Evolutionary conservation across 2,797 vertebrate species (phyloP).

Genomic region (Crocodylus rhombifer): DNA sequence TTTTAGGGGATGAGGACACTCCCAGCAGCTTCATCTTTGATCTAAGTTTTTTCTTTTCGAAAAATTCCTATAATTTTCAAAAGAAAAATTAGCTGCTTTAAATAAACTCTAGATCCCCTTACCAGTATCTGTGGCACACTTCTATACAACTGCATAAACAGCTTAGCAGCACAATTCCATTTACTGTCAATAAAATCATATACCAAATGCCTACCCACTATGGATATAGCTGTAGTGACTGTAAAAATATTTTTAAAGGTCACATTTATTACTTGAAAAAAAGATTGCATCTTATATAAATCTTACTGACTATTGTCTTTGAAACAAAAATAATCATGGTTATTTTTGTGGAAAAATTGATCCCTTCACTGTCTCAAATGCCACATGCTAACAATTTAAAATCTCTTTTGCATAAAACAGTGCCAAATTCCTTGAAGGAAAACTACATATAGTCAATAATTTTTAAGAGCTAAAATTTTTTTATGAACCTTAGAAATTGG

Average conservation of each 20-base stretch:
- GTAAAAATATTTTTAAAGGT: neutral
- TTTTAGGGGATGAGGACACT: conserved; percentile 68
- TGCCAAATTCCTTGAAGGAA: neutral
- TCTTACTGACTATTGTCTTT: neutral
- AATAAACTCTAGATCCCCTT: neutral
- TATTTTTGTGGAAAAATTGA: neutral
- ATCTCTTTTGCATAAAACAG: conserved; percentile 7
- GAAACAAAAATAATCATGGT: neutral
- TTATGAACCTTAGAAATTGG: neutral
- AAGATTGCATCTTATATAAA: neutral
- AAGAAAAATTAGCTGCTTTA: conserved; percentile 26
- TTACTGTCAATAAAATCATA: neutral
- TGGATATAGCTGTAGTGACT: neutral
- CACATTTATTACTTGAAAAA: conserved; percentile 20
- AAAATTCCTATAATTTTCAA: conserved; percentile 81
- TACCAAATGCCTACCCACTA: neutral
- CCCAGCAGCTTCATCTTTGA: conserved; percentile 80
- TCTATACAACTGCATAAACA: neutral
- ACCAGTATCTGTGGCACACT: neutral
- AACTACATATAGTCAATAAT: neutral
- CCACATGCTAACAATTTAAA: neutral
- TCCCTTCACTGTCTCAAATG: neutral
- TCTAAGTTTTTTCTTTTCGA: conserved; percentile 84
- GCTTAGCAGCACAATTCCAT: neutral
- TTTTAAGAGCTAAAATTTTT: neutral